Percentiles rank a stretch among this genome's conserved stretches.
Evolutionary conservation across 1,140 invertebrate species (phyloP).

Genomic region (Contarinia nasturtii): DNA sequence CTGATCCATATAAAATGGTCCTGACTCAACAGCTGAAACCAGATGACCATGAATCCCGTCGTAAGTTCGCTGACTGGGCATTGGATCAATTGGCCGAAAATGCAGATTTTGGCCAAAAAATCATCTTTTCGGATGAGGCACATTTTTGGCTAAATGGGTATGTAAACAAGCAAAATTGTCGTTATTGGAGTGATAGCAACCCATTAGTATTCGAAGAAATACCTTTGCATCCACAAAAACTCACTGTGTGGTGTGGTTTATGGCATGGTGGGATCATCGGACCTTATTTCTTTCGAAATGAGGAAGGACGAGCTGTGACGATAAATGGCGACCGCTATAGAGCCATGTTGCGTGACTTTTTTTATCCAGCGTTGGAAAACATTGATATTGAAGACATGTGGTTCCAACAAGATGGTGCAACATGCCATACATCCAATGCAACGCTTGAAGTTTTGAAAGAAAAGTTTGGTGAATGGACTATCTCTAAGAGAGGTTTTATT

Average conservation of each 20-base stretch:
- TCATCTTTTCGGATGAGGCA: neutral
- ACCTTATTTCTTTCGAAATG: constrained; percentile 17
- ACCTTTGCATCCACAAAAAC: neutral
- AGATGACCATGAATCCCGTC: neutral
- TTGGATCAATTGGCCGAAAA: neutral
- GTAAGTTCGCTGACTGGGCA: neutral
- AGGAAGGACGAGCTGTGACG: constrained; percentile 9
- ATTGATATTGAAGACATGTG: constrained; percentile 9
- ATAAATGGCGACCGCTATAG: constrained; percentile 17
- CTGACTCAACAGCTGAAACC: neutral
- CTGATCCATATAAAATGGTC: neutral
- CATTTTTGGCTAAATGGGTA: neutral
- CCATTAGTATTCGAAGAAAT: neutral
- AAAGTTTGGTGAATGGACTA: constrained; percentile 6
- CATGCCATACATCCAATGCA: constrained; percentile 9
- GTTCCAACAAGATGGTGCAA: constrained; percentile 15
- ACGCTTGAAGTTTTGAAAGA: constrained; percentile 7
- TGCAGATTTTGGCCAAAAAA: neutral
- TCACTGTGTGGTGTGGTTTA: neutral
- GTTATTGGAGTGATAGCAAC: constrained; percentile 6
- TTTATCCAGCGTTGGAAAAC: constrained; percentile 9
- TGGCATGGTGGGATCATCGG: constrained; percentile 10
- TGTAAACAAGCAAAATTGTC: constrained; percentile 7
- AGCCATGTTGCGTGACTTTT: constrained; percentile 16
- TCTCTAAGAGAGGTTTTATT: neutral